Evolutionary conservation across 2,888 invertebrate species (phyloP).

Genomic region (Lasioglossum lativentre): DNA sequence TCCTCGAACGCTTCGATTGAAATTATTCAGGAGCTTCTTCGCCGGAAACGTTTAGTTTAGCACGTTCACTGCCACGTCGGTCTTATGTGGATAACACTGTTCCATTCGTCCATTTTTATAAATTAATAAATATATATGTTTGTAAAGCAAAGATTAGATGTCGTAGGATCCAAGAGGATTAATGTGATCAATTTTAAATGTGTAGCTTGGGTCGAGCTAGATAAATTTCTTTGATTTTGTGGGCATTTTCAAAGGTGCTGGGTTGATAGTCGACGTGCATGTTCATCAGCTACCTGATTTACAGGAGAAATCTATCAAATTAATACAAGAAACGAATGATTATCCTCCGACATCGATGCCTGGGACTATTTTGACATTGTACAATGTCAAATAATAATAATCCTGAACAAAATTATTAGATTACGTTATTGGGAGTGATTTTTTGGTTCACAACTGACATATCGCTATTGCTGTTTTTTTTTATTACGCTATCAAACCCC

Average conservation of each 20-base stretch:
- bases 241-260: background rate
- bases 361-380: too few relatives aligned
- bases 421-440: background rate
- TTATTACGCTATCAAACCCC: too few relatives aligned
- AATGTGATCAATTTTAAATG: background rate
- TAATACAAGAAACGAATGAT: too few relatives aligned
- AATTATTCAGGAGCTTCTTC: background rate
- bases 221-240: background rate
- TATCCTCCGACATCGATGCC: too few relatives aligned
- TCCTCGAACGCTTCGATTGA: background rate
- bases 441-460: background rate
- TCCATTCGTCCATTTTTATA: background rate
- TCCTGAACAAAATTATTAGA: background rate
- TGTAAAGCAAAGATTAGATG: background rate
- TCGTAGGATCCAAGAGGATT: background rate
- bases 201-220: background rate
- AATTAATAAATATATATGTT: background rate
- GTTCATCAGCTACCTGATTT: too few relatives aligned
- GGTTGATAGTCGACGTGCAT: too few relatives aligned
- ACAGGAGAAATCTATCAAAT: too few relatives aligned
- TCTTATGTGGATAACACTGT: background rate
- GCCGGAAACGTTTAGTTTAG: background rate
- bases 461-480: background rate
- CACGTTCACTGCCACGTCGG: background rate
- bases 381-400: background rate